Conservation (phyloP, 2,797 vertebrate genomes). For the Emys orbicularis region DNA sequence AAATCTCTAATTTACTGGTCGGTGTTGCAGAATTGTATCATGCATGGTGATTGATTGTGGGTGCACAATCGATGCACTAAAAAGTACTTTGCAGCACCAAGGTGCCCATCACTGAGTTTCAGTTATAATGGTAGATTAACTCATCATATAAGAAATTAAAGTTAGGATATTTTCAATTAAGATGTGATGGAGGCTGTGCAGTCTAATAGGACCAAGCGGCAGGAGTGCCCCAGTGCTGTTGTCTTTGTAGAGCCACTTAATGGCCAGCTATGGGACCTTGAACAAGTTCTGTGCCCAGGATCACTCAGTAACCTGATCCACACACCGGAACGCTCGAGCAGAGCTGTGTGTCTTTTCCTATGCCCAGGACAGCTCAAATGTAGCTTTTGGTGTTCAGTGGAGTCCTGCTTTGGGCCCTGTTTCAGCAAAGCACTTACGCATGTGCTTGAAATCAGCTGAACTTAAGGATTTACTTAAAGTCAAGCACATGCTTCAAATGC, state of each 20-base stretch:
- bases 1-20: neutral
- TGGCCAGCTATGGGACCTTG: neutral
- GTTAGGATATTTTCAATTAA: conserved; percentile 13
- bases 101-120: neutral
- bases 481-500: conserved; percentile 20
- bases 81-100: neutral
- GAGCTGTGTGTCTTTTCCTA: neutral
- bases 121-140: conserved; percentile 23
- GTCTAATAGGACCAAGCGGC: fast-evolving
- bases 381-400: neutral
- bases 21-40: neutral
- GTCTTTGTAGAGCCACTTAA: fast-evolving
- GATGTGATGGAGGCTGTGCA: neutral
- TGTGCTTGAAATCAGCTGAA: neutral
- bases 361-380: neutral
- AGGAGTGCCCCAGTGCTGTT: neutral
- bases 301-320: neutral
- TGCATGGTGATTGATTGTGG: neutral
- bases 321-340: neutral
- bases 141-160: neutral
- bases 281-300: fast-evolving
- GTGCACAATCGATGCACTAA: neutral
- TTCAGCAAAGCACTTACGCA: neutral
- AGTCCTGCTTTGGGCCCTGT: neutral
- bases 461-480: fast-evolving